Conservation (phyloP, 2,113 vertebrate species). For the Aleadryas rufinucha region DNA sequence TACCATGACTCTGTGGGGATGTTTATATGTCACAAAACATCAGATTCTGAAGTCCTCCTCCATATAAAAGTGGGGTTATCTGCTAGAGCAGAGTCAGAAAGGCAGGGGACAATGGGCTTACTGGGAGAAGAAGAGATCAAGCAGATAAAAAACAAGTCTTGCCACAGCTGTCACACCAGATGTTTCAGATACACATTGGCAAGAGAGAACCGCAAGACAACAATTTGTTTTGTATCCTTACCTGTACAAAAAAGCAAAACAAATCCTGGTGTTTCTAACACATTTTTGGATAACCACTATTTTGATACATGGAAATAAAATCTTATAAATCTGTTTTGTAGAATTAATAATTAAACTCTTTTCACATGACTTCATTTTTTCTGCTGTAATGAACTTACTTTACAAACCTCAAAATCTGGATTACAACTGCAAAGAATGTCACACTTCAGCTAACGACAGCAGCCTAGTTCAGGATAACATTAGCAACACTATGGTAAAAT, state of each 20-base stretch:
- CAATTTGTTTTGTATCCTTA: neutral
- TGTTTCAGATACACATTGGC: neutral
- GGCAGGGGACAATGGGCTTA: neutral
- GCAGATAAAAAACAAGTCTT: neutral
- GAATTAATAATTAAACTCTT: neutral
- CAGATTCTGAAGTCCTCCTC: neutral
- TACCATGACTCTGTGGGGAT: neutral
- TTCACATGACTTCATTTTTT: neutral
- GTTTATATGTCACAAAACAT: neutral
- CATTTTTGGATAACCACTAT: neutral
- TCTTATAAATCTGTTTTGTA: neutral
- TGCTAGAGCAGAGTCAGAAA: neutral
- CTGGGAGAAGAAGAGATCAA: neutral
- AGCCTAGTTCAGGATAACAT: conserved; percentile 13
- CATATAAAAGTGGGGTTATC: neutral
- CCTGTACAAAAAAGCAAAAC: neutral
- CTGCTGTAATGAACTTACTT: neutral
- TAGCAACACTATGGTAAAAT: conserved; percentile 28
- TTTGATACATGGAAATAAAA: neutral
- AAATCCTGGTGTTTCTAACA: neutral
- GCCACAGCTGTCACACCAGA: neutral
- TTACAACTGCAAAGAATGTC: conserved; percentile 21
- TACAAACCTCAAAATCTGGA: neutral
- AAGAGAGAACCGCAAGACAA: neutral
- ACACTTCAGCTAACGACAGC: conserved; percentile 11